phyloP scores from a whole-genome alignment of 1,140 invertebrate species.

The Apis florea region DNA sequence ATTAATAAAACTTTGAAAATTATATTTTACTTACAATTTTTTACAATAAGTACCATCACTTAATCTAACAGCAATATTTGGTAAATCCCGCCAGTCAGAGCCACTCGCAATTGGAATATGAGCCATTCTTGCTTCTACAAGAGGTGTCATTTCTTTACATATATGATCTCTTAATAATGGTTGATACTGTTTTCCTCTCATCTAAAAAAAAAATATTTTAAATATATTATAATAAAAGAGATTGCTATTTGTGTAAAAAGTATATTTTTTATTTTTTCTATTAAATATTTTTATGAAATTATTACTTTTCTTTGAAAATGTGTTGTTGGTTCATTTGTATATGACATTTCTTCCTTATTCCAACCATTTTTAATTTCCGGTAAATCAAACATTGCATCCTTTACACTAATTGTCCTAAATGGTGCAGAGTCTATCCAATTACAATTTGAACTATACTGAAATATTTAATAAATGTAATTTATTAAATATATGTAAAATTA shows the following conservation, averaged over 20 bases:
- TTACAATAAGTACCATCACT: conserved; percentile 86
- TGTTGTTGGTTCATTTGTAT: conserved; percentile 86
- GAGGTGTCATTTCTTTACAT: conserved; percentile 91
- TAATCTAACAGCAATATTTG: conserved; percentile 87
- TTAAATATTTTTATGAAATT: not conserved
- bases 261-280: not conserved
- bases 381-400: conserved; percentile 91
- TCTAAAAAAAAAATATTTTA: conserved; percentile 72
- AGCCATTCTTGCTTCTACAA: conserved; percentile 89
- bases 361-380: conserved; percentile 89
- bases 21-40: conserved; percentile 81
- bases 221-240: not conserved
- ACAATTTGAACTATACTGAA: conserved; percentile 78
- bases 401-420: conserved; percentile 87
- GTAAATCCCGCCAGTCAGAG: conserved; percentile 93
- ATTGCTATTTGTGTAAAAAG: not conserved
- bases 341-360: conserved; percentile 86
- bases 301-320: conserved; percentile 88
- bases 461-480: conserved; percentile 12
- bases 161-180: conserved; percentile 88
- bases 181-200: conserved; percentile 83
- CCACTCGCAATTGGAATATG: conserved; percentile 88
- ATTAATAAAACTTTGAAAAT: not conserved
- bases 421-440: conserved; percentile 84
- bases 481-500: no score